Percentiles rank a stretch among this genome's conserved stretches.
Conservation (phyloP, 2,113 vertebrate species). For the Redunca redunca region DNA sequence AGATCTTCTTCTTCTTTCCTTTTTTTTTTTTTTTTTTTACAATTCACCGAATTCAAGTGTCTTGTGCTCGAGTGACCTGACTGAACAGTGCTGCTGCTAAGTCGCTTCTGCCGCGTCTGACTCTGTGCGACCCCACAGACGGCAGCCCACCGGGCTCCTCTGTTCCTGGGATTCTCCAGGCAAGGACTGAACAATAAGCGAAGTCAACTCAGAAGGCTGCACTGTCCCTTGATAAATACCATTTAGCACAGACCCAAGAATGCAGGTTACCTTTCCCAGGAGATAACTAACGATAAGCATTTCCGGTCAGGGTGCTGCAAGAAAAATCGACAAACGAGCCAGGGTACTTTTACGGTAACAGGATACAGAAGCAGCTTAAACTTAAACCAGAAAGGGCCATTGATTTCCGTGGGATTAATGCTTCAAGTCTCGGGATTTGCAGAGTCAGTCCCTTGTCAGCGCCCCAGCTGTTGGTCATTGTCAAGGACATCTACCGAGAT, state of each 20-base stretch:
- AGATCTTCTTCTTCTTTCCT: rapidly evolving
- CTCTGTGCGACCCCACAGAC: neutral
- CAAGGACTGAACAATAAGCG: neutral
- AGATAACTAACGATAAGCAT: rapidly evolving
- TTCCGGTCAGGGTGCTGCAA: too few relatives aligned
- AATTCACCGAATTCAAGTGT: neutral
- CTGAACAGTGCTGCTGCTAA: neutral
- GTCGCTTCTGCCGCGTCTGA: rapidly evolving
- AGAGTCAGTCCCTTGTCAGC: rapidly evolving
- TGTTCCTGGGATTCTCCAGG: neutral
- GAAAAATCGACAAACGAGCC: neutral
- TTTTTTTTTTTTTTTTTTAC: neutral
- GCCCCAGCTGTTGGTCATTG: rapidly evolving
- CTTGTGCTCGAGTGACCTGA: neutral
- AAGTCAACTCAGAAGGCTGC: neutral
- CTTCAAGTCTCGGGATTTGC: rapidly evolving
- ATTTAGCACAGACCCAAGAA: rapidly evolving
- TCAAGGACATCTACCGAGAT: neutral
- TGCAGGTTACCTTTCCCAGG: neutral
- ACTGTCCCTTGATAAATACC: rapidly evolving
- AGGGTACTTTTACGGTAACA: neutral
- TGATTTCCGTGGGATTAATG: neutral
- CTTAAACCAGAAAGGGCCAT: neutral
- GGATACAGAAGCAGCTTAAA: neutral
- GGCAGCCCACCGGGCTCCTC: neutral